A percentile compares a stretch with the other conserved stretches of the same genome.
These are phyloP conservation scores for Eupithecia inturbata DNA, from an alignment of 2,888 invertebrate genomes.

Conservation along the genomic window DNA sequence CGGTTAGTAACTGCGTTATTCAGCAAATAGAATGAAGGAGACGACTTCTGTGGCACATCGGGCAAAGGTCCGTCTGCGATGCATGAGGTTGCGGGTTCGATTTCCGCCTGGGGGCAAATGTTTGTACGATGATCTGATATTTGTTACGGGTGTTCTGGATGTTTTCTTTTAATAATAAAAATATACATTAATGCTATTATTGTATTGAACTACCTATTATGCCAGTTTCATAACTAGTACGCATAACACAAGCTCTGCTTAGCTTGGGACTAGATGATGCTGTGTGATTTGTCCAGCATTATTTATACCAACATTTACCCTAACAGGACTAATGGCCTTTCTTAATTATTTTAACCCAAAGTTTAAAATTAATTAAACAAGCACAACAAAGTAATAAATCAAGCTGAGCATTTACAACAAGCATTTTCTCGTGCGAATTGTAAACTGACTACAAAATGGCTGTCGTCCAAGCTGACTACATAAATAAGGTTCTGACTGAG, in stretches of 20 bases:
- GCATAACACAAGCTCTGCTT: neutral
- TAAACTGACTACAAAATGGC: slow-evolving; percentile 52
- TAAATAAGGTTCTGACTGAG: slow-evolving; percentile 52
- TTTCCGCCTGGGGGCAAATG: neutral
- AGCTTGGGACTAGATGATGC: neutral
- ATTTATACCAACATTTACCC: neutral
- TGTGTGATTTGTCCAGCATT: neutral
- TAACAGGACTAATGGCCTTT: neutral
- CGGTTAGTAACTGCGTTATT: neutral
- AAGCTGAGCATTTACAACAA: slow-evolving; percentile 39
- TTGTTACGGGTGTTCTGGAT: neutral
- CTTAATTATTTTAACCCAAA: neutral
- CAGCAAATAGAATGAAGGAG: neutral
- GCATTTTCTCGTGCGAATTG: slow-evolving; percentile 36
- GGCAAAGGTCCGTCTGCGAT: neutral
- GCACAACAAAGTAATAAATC: slow-evolving; percentile 19
- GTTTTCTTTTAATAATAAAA: neutral
- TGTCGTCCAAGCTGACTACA: slow-evolving; percentile 47
- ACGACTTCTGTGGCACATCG: neutral
- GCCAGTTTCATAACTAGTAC: no score
- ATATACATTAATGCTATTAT: no score
- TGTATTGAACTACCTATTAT: no score
- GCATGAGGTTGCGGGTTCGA: neutral
- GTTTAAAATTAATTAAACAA: neutral
- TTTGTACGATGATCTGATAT: neutral